Conservation (phyloP, 2,888 invertebrate species). For the Ptilodon capucinus region DNA sequence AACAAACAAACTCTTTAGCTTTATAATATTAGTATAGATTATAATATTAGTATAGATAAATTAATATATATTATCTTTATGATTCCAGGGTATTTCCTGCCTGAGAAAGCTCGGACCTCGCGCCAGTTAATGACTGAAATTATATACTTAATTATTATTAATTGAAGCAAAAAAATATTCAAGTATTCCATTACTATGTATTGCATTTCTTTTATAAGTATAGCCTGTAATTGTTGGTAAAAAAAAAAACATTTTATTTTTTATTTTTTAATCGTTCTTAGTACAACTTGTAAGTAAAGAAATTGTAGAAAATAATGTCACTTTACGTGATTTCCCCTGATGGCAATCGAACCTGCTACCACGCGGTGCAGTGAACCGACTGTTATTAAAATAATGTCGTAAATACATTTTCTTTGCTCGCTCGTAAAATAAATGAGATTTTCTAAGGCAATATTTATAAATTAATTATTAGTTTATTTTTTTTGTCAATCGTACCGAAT, state of each 20-base stretch:
- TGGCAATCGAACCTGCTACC: no score
- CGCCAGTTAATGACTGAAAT: conserved; percentile 60
- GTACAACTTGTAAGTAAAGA: neutral
- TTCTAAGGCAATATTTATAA: no score
- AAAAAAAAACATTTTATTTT: conserved; percentile 33
- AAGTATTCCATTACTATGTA: conserved; percentile 38
- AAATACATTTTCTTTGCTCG: no score
- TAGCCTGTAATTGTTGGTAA: conserved; percentile 23
- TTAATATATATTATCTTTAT: conserved; percentile 11
- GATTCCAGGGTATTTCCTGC: conserved; percentile 73
- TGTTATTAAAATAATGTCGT: no score
- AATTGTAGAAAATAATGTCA: no score
- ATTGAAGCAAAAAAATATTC: conserved; percentile 10
- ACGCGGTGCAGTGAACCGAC: no score
- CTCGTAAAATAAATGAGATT: no score
- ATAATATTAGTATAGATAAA: neutral
- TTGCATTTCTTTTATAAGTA: conserved; percentile 18
- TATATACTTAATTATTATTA: conserved; percentile 20
- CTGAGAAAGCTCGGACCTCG: conserved; percentile 74
- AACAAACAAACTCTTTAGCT: no score
- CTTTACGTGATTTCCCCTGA: no score
- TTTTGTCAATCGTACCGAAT: neutral
- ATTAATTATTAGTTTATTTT: neutral
- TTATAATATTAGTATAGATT: neutral
- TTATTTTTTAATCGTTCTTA: conserved; percentile 21